These are phyloP conservation scores for Dusona sp. DNA, from an alignment of 2,888 invertebrate species.

Conservation along the genomic window DNA sequence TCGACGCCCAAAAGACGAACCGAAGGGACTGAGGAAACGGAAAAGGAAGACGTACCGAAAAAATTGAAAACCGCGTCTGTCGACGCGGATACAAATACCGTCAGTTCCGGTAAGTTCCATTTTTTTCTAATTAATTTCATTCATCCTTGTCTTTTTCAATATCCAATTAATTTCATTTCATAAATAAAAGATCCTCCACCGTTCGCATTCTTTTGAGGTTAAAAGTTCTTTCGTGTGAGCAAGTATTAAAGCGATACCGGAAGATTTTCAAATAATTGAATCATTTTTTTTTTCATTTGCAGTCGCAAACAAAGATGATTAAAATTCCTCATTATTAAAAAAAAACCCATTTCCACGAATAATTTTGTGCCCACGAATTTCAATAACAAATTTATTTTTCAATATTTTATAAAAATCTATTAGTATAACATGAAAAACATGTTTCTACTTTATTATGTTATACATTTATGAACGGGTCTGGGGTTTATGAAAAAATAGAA, in stretches of 20 bases:
- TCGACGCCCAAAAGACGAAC: slow-evolving; percentile 92
- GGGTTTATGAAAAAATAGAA: slow-evolving; percentile 1
- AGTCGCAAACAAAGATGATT: too few relatives aligned
- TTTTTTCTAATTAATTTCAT: neutral
- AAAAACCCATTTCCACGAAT: too few relatives aligned
- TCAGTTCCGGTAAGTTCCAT: slow-evolving; percentile 92
- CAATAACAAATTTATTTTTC: too few relatives aligned
- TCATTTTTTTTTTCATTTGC: too few relatives aligned
- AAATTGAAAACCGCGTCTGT: slow-evolving; percentile 93
- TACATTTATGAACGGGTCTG: neutral
- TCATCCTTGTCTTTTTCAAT: too few relatives aligned
- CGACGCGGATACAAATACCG: slow-evolving; percentile 96
- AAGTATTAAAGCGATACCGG: too few relatives aligned
- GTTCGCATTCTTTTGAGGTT: neutral
- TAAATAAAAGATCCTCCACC: neutral
- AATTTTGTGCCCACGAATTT: too few relatives aligned
- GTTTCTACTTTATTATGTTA: neutral
- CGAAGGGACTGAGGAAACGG: slow-evolving; percentile 86
- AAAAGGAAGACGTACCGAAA: slow-evolving; percentile 86
- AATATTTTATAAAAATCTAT: neutral
- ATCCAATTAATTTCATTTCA: neutral
- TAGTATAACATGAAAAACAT: neutral
- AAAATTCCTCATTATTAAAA: too few relatives aligned
- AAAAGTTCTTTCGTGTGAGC: too few relatives aligned
- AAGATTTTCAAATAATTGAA: too few relatives aligned